A percentile compares a stretch with the other conserved stretches of the same genome.
Evolutionary conservation across 2,797 vertebrate genomes (phyloP).

Genomic region (Luscinia luscinia): DNA sequence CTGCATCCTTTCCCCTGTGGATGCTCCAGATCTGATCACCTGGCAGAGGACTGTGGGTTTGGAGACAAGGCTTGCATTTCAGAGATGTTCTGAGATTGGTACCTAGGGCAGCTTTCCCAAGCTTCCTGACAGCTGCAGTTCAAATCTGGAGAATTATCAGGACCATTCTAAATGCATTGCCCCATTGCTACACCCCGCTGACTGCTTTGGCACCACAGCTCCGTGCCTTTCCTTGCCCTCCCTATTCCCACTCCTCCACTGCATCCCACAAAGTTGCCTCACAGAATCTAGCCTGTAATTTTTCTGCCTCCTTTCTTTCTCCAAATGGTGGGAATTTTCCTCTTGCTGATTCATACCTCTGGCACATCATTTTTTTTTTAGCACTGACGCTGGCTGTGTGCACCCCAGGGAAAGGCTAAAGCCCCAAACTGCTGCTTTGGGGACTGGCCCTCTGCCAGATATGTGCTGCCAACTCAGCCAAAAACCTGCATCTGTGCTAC

Average conservation of each 20-base stretch:
- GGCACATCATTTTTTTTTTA: background rate
- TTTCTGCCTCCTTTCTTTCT: background rate
- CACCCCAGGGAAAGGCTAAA: constrained; percentile 25
- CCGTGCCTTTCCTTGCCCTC: constrained; percentile 5
- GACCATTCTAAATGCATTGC: rapidly evolving
- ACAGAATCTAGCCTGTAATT: background rate
- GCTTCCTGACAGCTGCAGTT: background rate
- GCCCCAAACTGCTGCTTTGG: background rate
- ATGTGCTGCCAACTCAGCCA: background rate
- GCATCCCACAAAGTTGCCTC: background rate
- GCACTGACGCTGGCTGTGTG: background rate
- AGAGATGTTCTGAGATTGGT: background rate
- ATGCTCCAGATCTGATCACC: rapidly evolving
- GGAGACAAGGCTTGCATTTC: background rate
- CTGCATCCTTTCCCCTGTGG: background rate
- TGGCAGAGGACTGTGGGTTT: rapidly evolving
- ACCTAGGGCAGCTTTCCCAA: background rate
- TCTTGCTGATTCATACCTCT: constrained; percentile 36
- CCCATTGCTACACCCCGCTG: rapidly evolving
- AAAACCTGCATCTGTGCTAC: background rate
- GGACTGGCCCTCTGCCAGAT: constrained; percentile 37
- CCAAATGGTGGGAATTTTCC: background rate
- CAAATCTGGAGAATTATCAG: background rate
- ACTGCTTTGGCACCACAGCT: background rate
- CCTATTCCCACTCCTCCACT: background rate